Evolutionary conservation across 2,888 invertebrate genomes (phyloP).

Genomic region (Chrysina gloriosa): DNA sequence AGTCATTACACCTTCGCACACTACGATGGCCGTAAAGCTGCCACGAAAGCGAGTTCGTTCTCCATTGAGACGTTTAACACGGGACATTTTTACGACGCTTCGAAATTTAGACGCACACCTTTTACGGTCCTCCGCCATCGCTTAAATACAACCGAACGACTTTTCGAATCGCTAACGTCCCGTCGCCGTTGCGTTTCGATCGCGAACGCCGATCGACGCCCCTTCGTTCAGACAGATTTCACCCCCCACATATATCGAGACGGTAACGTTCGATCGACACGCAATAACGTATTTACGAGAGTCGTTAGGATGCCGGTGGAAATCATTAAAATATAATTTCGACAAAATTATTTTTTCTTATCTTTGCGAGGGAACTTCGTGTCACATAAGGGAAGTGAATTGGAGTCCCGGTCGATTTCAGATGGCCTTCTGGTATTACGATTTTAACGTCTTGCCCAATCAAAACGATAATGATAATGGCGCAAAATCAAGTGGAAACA

Average conservation of each 20-base stretch:
- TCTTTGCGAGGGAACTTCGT: constrained; percentile 14
- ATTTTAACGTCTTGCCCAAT: too few species aligned
- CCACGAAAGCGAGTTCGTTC: constrained; percentile 14
- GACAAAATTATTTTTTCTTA: constrained; percentile 14
- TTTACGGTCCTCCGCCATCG: constrained; percentile 20
- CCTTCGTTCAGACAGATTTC: not conserved
- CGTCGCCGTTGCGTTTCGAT: not conserved
- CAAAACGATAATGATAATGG: too few species aligned
- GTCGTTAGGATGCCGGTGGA: not conserved
- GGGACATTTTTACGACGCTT: constrained; percentile 29
- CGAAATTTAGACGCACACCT: constrained; percentile 24
- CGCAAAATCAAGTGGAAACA: too few species aligned
- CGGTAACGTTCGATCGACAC: constrained; percentile 15
- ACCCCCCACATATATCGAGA: not conserved
- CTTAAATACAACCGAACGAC: constrained; percentile 20
- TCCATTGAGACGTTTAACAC: constrained; percentile 33
- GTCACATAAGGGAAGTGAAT: too few species aligned
- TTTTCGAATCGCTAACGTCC: constrained; percentile 19
- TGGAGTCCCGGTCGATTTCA: too few species aligned
- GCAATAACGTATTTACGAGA: constrained; percentile 16
- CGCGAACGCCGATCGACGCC: not conserved
- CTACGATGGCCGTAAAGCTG: constrained; percentile 24
- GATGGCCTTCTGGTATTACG: too few species aligned
- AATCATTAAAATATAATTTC: constrained; percentile 33
- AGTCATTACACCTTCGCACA: constrained; percentile 32